Evolutionary conservation across 2,888 invertebrate genomes (phyloP), one percentile per base, ranked within the genome.

Genomic region (Caenorhabditis becei): DNA sequence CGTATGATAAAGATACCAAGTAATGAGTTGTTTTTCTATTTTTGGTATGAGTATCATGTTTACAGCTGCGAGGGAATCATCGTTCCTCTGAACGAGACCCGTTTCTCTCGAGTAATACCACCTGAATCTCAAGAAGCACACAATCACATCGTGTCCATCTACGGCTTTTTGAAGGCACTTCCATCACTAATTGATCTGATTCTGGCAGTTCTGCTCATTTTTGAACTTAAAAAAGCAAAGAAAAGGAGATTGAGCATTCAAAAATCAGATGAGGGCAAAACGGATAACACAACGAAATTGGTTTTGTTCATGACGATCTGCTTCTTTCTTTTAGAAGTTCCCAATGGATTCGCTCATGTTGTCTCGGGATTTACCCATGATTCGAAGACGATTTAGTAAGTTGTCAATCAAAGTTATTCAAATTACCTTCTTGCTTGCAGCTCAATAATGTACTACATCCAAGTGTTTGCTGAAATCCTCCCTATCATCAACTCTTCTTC

Each of bases 311-410:
- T 70, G n/a, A 70, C 70, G 10, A 11, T 70, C 0, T 70, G 61
- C 24, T 70, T 53, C 5, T 70, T 70, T 11, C 1, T 70, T 24
- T 37, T 70, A 2, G 70, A 70, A 70, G 70, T 70, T 20, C 70
- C 70, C 0, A 70, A 70, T 28, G 70, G 61, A 20, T 61, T 70
- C 11, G 59, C 70, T 8, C 70, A 70, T n/a, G 28, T 70, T 20
- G 35, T 41, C 7, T 14, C 16, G 16, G 47, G 47, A n/a, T 61
- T 51, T n/a, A 16, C 28, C 2, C 28, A 28, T n/a, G 54, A 28
- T n/a, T 26, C 14, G 16, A 28, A 24, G 5, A 10, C 7, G 24
- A 10, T 51, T 59, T 61, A 16, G 20, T 28, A 14, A 53, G 28
- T 44, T 59, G 37, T 20, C 51, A 59, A n/a, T 51, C 37, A 59